phyloP scores from a whole-genome alignment of 2,113 vertebrate genomes.

The Hypomesus transpacificus region DNA sequence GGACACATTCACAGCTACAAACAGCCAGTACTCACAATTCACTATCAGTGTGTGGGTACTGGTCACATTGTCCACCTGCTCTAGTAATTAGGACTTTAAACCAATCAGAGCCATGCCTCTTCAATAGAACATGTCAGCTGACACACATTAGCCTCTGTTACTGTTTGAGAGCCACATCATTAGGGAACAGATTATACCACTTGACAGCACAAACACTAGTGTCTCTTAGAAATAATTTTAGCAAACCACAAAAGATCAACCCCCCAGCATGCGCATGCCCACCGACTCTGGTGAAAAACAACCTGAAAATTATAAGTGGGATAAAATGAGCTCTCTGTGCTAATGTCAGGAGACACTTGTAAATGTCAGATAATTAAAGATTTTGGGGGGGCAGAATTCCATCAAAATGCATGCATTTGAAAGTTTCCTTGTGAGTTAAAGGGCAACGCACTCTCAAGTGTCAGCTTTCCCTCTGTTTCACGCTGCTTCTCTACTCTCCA shows the following conservation, averaged over 20 bases:
- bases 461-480: neutral
- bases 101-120: neutral
- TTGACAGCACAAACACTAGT: slow-evolving; percentile 8
- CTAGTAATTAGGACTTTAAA: slow-evolving; percentile 13
- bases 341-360: neutral
- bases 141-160: neutral
- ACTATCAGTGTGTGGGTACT: neutral
- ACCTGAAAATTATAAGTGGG: neutral
- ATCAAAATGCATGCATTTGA: neutral
- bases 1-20: neutral
- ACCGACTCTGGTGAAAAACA: neutral
- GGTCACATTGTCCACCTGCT: slow-evolving; percentile 3
- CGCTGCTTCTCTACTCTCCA: neutral
- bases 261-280: neutral
- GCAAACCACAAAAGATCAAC: neutral
- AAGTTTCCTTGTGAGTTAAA: neutral
- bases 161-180: neutral
- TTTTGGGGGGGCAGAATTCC: neutral
- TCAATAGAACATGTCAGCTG: no score
- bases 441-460: neutral
- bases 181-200: neutral
- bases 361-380: neutral
- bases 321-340: neutral
- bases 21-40: neutral
- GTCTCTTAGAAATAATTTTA: neutral